Evolutionary conservation across 2,797 vertebrate species (phyloP).

Genomic region (Chaenodraco wilsoni): DNA sequence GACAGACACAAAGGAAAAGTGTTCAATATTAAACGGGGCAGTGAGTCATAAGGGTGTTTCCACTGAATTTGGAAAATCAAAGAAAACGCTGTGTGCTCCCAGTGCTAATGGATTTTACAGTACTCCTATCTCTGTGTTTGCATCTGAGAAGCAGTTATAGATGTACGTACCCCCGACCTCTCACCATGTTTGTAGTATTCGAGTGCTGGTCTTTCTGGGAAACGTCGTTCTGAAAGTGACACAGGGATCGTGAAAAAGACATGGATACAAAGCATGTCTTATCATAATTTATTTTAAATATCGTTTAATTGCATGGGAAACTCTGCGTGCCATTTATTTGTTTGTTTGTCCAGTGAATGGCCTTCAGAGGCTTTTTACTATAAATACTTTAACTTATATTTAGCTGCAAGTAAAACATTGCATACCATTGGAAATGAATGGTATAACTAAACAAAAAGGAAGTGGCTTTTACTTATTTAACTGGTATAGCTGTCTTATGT

Average conservation of each 20-base stretch:
- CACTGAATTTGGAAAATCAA: constrained; percentile 65
- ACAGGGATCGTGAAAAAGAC: constrained; percentile 47
- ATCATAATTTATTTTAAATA: constrained; percentile 31
- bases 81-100: constrained; percentile 41
- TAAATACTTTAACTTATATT: constrained; percentile 63
- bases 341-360: constrained; percentile 56
- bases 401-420: constrained; percentile 38
- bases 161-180: constrained; percentile 50
- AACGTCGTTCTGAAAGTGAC: constrained; percentile 38
- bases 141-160: constrained; percentile 45
- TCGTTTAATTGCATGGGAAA: constrained; percentile 73
- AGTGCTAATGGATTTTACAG: constrained; percentile 72
- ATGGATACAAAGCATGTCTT: constrained; percentile 50
- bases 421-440: constrained; percentile 44
- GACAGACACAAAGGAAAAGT: constrained; percentile 69
- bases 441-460: constrained; percentile 38
- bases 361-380: constrained; percentile 39
- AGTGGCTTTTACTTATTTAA: constrained; percentile 55
- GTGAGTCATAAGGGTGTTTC: constrained; percentile 73
- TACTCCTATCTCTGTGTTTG: constrained; percentile 48
- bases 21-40: constrained; percentile 71
- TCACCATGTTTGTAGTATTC: constrained; percentile 53
- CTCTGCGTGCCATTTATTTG: constrained; percentile 61
- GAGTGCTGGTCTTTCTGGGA: constrained; percentile 51
- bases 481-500: constrained; percentile 45